Base-by-base conservation (phyloP, 2,888 invertebrate genomes). In the Epiblema foenella region DNA sequence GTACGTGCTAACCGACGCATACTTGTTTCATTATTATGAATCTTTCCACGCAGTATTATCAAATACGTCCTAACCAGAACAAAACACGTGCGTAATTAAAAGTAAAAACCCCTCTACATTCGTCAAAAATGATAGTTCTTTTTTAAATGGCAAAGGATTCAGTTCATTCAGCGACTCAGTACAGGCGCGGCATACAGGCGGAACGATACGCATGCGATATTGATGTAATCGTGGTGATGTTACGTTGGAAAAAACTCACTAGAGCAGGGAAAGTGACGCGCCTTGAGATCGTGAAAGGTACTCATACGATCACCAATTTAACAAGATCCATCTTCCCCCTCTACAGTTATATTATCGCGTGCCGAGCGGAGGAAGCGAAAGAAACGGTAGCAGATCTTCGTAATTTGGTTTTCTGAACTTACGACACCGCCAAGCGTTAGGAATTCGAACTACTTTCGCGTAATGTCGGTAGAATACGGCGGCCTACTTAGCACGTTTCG, bases 401-500 rank as follows among this genome's bases (percentile, higher is more conserved):
- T 83, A 69, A 49, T 73, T 72, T 87, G 90, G 90, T 77, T 80
- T 77, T 72, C 77, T 82, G 80, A 82, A 87, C 91, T 92, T 92
- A 91, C 92, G 89, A 91, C 91, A 92, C 88, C 90, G 91, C 88
- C 79, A 79, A 85, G 82, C 85, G 87, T 85, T 87, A 84, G 90
- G 90, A 89, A 90, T 93, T 92, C 90, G 91, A 89, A 89, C 91
- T 90, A 92, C 91, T 92, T 93, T 92, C 91, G 91, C 89, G 89
- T 91, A 90, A 92, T 91, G 89, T 86, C 87, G 83, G 85, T 85
- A 84, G 85, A 86, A 85, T 85, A 84, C 84, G 86, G 82, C 82
- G 89, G 80, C 86, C 89, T 86, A 89, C 83, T 89, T 89, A 83
- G 75, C 76, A 73, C 73, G 74, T 67, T 77, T 76, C 58, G 73